Base-by-base conservation (phyloP, 2,888 invertebrate genomes). In the Drosophila trichaetosa region DNA sequence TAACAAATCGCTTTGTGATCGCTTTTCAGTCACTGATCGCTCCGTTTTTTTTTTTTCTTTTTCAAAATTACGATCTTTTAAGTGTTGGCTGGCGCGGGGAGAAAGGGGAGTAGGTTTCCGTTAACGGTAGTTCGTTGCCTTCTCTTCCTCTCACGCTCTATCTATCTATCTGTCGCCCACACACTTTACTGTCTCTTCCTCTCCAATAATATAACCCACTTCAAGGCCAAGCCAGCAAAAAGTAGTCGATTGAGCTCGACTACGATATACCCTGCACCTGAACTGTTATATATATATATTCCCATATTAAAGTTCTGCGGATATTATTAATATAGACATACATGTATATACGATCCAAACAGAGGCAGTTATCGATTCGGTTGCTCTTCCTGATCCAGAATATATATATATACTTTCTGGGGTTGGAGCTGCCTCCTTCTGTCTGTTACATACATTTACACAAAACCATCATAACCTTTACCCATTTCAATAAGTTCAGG, bases 1-100 rank as follows among this genome's bases (percentile, higher is more conserved):
- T 75, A 46, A 66, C 71, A 52, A 71, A 71, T 62, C 75, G 61
- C 57, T 49, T 63, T 33, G 51, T 58, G 61, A 61, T 65, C 71
- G 18, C 66, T 67, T 72, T 24, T 24, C 31, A 24, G 34, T 38
- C 59, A 31, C 29, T 31, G 10, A 16, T 31, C 31, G 10, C n/a
- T 21, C 31, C 7, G 49, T 38, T 40, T 70, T 48, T 64, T 48
- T 34, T 52, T 11, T 34, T 48, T 34, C 48, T 11, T 34, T 2
- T 27, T 27, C 18, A 1, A 10, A 27, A 11, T 29, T 29, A 18
- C 31, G 29, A 31, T 29, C 18, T 51, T n/a, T 24, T 16, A 46
- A 24, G 24, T 46, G 46, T 2, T 16, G 42, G 11, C 11, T 11
- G 42, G 42, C n/a, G 42, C n/a, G 42, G 21, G 42, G 11, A 1